Conservation (phyloP, 2,797 vertebrate species). For the Ptychadena robeensis region DNA sequence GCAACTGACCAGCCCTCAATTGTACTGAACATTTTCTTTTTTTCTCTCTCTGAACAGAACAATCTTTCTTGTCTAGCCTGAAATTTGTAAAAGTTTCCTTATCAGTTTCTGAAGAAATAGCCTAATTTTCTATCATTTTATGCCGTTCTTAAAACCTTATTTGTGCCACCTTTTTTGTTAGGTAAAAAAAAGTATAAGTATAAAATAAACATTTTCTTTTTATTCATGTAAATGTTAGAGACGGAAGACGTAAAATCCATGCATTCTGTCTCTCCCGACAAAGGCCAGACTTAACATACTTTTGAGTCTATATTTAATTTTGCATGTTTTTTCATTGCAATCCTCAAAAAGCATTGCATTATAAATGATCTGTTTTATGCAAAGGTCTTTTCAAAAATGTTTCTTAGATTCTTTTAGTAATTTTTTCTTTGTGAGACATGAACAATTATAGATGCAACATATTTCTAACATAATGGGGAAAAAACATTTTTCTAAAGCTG, state of each 20-base stretch:
- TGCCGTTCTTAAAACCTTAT: background rate
- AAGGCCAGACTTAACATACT: constrained; percentile 11
- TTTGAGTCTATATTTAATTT: constrained; percentile 31
- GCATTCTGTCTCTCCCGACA: background rate
- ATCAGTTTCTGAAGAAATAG: background rate
- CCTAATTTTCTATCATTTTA: background rate
- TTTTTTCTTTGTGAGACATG: constrained; percentile 6
- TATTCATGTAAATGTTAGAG: constrained; percentile 21
- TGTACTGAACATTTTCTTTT: background rate
- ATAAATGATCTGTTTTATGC: constrained; percentile 24
- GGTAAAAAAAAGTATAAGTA: background rate
- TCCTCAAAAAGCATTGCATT: background rate
- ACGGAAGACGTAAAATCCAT: constrained; percentile 9
- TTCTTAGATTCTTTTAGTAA: constrained; percentile 3
- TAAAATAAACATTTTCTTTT: constrained; percentile 15
- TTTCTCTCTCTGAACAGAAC: background rate
- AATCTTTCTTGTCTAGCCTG: background rate
- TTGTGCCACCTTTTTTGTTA: background rate
- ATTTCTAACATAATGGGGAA: constrained; percentile 9
- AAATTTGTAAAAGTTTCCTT: background rate
- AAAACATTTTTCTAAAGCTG: background rate
- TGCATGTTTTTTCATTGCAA: constrained; percentile 32
- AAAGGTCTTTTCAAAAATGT: constrained; percentile 5
- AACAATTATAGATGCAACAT: constrained; percentile 13
- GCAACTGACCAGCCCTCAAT: background rate